Base-by-base conservation (phyloP, 2,888 invertebrate species). In the Erebia aethiops region DNA sequence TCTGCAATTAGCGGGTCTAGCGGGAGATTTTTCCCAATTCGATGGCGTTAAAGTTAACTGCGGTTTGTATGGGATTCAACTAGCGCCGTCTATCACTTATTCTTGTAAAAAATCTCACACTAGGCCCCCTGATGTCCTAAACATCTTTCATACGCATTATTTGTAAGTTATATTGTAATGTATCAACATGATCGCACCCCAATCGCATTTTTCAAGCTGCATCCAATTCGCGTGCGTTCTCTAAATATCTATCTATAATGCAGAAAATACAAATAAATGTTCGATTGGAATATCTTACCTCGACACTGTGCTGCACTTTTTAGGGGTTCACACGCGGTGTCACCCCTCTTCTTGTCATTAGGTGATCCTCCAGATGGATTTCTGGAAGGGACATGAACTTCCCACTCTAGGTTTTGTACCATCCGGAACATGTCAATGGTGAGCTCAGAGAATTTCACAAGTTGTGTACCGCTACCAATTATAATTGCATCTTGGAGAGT, bases 381-480 rank as follows among this genome's bases (percentile, higher is more conserved):
- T 81, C 96, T 96, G 65, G 95, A 94, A 77, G 97, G 97, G 80
- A 97, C 97, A 78, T 97, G 96, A 13, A 98, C 98, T 85, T 99
- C 98, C 76, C 98, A 94, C 87, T 99, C 99, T 73, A 99, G 91
- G 0, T 98, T 98, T 91, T 99, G 99, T 73, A 99, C 94, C 96
- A 99, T 98, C 80, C 99, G 95, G 90, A 98, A 99, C 99, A 99
- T 99, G 92, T 99, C 99, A 95, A 99, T 96, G 14, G 99, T 99
- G 78, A 99, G 93, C 89, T 99, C 99, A 78, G 98, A 98, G 92
- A 98, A 99, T 90, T 98, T 98, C 49, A 98, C 97, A 94, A 99
- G 99, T 83, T 98, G 98, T 77, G 97, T 95, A 81, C 97, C 97
- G 87, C 98, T 98, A 71, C 99, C 99, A 71, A 99, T 96, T 77